Percentiles rank a stretch among this genome's conserved stretches.
These are phyloP conservation scores for Bufotes viridis DNA, from an alignment of 2,797 vertebrate genomes.

Conservation along the genomic window DNA sequence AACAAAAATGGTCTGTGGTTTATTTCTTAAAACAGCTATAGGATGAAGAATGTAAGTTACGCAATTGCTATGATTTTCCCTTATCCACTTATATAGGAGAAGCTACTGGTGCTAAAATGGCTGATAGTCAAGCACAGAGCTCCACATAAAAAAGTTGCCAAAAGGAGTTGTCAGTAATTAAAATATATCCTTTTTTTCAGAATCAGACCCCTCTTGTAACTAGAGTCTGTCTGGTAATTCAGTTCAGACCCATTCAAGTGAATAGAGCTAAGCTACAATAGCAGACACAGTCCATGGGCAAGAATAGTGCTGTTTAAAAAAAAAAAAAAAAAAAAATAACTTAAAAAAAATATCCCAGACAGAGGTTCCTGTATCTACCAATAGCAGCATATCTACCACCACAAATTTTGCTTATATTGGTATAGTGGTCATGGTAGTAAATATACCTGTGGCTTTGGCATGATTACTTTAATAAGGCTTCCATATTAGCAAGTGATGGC, in stretches of 20 bases:
- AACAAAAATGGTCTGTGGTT: conserved; percentile 46
- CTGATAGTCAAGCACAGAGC: neutral
- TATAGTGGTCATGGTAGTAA: too few species aligned
- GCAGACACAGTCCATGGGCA: too few species aligned
- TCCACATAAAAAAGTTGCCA: neutral
- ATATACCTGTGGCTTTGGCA: too few species aligned
- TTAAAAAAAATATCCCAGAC: too few species aligned
- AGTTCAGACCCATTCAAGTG: too few species aligned
- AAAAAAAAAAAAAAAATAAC: too few species aligned
- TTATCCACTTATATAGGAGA: neutral
- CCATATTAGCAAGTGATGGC: too few species aligned
- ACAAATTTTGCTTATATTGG: too few species aligned
- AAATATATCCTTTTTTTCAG: neutral
- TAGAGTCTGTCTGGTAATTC: too few species aligned
- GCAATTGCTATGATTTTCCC: conserved; percentile 23
- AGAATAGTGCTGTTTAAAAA: neutral
- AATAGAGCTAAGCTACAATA: neutral
- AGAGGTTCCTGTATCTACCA: too few species aligned
- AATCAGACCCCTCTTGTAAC: neutral
- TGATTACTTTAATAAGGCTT: too few species aligned
- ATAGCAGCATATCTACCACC: too few species aligned
- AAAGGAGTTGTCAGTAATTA: neutral
- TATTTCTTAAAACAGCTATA: conserved; percentile 23
- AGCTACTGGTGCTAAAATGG: neutral
- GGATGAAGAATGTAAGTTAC: conserved; percentile 27